Percentiles rank a stretch among this genome's conserved stretches.
Evolutionary conservation across 2,888 invertebrate genomes (phyloP).

Genomic region (Drosophila paranaensis): DNA sequence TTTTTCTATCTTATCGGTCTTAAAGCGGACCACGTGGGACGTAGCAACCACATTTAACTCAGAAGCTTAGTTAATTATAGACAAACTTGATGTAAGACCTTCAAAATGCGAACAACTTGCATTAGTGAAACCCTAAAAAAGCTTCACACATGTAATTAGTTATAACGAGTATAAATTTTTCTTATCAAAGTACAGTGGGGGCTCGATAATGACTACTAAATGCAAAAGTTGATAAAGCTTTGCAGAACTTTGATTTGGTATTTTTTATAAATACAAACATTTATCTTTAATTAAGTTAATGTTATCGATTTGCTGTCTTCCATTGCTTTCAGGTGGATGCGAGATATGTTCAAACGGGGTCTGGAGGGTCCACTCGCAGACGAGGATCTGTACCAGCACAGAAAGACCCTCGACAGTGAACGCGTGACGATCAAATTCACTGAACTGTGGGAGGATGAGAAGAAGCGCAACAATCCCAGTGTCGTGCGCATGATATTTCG

Average conservation of each 20-base stretch:
- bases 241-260: background rate
- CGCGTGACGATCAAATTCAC: slow-evolving; percentile 85
- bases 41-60: background rate
- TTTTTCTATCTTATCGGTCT: background rate
- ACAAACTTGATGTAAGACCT: background rate
- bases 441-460: slow-evolving; percentile 84
- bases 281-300: background rate
- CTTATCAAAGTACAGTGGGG: slow-evolving; percentile 10
- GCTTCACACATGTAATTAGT: slow-evolving; percentile 15
- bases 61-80: slow-evolving; percentile 1
- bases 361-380: slow-evolving; percentile 85
- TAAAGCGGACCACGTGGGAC: background rate
- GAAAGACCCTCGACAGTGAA: slow-evolving; percentile 86
- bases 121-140: slow-evolving; percentile 5
- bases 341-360: slow-evolving; percentile 86
- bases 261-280: background rate
- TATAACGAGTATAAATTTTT: background rate
- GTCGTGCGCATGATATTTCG: slow-evolving; percentile 84
- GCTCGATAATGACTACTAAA: background rate
- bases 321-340: slow-evolving; percentile 82
- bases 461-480: slow-evolving; percentile 84
- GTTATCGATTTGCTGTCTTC: background rate
- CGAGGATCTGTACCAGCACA: slow-evolving; percentile 86
- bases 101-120: background rate
- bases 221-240: background rate